Evolutionary conservation across 2,888 invertebrate species (phyloP).

Genomic region (Drosophila ezoana): DNA sequence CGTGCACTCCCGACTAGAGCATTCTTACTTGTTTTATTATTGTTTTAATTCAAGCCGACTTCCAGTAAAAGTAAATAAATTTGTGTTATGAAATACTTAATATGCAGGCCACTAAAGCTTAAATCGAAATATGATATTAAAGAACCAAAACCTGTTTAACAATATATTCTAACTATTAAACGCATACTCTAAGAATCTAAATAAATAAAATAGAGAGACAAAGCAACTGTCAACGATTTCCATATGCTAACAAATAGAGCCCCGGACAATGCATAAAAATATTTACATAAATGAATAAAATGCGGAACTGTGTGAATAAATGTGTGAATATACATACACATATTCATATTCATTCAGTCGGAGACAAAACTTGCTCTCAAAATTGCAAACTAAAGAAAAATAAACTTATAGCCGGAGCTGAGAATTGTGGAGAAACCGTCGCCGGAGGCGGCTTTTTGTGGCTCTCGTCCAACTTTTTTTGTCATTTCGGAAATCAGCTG

Average conservation of each 20-base stretch:
- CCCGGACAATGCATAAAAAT: slow-evolving; percentile 53
- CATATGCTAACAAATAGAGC: slow-evolving; percentile 50
- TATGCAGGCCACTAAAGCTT: not conserved
- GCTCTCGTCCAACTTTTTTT: slow-evolving; percentile 41
- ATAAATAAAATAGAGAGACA: slow-evolving; percentile 10
- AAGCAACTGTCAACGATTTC: slow-evolving; percentile 42
- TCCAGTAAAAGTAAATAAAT: not conserved
- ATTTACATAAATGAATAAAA: slow-evolving; percentile 61
- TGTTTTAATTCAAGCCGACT: slow-evolving; percentile 1
- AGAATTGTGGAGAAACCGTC: slow-evolving; percentile 11
- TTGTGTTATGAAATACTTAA: not conserved
- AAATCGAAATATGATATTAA: not conserved
- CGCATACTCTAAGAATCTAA: slow-evolving; percentile 3
- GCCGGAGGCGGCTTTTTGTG: slow-evolving; percentile 44
- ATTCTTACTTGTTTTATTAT: not conserved
- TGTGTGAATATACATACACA: slow-evolving; percentile 11
- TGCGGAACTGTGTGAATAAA: slow-evolving; percentile 34
- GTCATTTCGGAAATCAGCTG: slow-evolving; percentile 65
- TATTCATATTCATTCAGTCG: slow-evolving; percentile 40
- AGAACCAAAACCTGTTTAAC: not conserved
- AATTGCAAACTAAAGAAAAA: slow-evolving; percentile 39
- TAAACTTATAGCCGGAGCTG: slow-evolving; percentile 6
- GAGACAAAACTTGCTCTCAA: slow-evolving; percentile 54
- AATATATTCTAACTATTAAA: not conserved
- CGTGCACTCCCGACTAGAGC: too few relatives aligned